These are phyloP conservation scores for Heteractis magnifica DNA, from an alignment of 92 coral and sea anemone species.

Conservation along the genomic window DNA sequence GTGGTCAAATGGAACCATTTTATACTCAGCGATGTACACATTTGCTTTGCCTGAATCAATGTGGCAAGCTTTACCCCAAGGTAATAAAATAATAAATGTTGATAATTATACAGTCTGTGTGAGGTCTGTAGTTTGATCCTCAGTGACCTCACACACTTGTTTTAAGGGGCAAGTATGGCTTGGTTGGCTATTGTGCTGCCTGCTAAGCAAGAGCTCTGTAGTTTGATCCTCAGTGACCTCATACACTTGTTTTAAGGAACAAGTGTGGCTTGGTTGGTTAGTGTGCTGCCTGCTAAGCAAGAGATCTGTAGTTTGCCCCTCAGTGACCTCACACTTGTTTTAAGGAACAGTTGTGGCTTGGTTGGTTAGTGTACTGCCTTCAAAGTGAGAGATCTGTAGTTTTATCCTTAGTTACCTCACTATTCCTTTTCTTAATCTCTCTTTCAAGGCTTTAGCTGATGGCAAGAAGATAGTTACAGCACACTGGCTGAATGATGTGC, in stretches of 20 bases:
- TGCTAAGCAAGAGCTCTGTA: too few species aligned
- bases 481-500: slow-evolving; percentile 93
- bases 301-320: too few species aligned
- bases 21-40: slow-evolving; percentile 84
- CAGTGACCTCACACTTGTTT: background rate
- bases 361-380: too few species aligned
- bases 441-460: slow-evolving; percentile 71
- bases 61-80: slow-evolving; percentile 61
- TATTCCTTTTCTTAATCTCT: background rate
- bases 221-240: too few species aligned
- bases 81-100: slow-evolving; percentile 20
- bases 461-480: slow-evolving; percentile 86
- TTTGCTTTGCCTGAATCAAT: slow-evolving; percentile 74
- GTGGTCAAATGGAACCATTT: slow-evolving; percentile 64
- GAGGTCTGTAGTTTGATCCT: background rate
- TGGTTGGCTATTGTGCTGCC: too few species aligned
- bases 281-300: too few species aligned
- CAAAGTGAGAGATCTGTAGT: background rate
- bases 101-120: too few species aligned
- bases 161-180: too few species aligned
- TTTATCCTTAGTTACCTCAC: background rate
- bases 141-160: background rate
- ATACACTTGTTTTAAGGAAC: background rate
- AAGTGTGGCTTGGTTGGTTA: too few species aligned
- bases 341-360: too few species aligned